Base-by-base conservation (phyloP, 1,140 invertebrate genomes). In the Drosophila nasuta region DNA sequence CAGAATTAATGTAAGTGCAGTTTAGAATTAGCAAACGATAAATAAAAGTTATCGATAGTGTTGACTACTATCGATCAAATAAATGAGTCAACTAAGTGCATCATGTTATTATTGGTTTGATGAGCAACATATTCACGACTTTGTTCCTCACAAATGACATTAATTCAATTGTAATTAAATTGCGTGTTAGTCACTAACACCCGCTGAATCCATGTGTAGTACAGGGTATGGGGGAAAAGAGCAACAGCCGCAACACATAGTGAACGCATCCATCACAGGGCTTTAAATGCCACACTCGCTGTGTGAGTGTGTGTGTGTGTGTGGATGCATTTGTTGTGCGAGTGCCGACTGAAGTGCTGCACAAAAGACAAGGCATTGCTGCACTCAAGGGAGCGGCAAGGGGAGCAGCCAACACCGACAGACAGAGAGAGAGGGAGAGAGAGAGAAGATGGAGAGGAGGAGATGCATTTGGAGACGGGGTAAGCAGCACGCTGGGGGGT, bases 161-260 rank as follows among this genome's bases (percentile, higher is more conserved):
- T 25, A 25, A 25, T 25, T 25, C 20, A 25, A 25, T 25, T 25
- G 0, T 25, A 25, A 25, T 25, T 25, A 25, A 15, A 33, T 2
- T 63, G 17, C 7, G 35, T 38, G 35, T 10, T 41, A 7, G n/a
- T 7, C 5, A 1, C 10, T 15, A 13, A 56, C 11, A 8, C n/a
- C 41, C 43, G 41, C 13, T n/a, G 11, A 11, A 3, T 5, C 5
- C 3, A 2, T 3, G 6, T 13, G 8, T 5, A 5, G 13, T 41
- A 8, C 62, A 66, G 70, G 70, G 71, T 54, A 74, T 59, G 11
- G 1, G 17, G 20, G 3, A 60, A 75, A 70, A 70, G 72, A 75
- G 72, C 72, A 75, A 75, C 72, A 75, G 72, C 72, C 72, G 72
- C 72, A 41, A 20, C 49, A 41, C 64, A 60, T 17, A 54, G 70